Conservation (phyloP, 2,113 vertebrate species). For the Anhinga rufa region DNA sequence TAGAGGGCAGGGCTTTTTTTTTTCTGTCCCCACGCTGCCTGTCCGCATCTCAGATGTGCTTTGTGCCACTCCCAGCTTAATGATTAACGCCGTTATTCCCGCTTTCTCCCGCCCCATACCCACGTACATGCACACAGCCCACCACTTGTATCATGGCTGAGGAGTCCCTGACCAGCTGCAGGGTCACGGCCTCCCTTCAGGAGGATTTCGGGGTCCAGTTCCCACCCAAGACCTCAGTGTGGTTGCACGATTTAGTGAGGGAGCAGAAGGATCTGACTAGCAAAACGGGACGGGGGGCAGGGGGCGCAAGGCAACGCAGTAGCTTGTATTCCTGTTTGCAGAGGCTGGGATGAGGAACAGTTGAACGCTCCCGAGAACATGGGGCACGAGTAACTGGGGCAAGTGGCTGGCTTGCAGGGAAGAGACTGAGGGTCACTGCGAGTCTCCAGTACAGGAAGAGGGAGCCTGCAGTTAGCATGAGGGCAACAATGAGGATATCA, state of each 20-base stretch:
- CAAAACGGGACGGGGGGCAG: rapidly evolving
- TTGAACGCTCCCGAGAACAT: rapidly evolving
- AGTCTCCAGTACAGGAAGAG: background rate
- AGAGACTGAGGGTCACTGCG: rapidly evolving
- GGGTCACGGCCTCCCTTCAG: background rate
- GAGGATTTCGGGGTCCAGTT: too few species aligned
- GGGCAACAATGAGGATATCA: too few species aligned
- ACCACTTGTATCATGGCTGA: background rate
- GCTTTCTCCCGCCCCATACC: rapidly evolving
- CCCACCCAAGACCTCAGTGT: rapidly evolving
- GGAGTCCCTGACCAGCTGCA: background rate
- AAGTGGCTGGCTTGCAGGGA: background rate
- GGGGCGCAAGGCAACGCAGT: rapidly evolving
- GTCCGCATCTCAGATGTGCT: background rate
- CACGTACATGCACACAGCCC: rapidly evolving
- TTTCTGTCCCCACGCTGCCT: too few species aligned
- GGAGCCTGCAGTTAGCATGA: too few species aligned
- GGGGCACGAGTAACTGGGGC: too few species aligned
- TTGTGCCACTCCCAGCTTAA: background rate
- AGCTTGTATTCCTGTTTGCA: background rate
- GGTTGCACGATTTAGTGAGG: rapidly evolving
- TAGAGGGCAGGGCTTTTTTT: background rate
- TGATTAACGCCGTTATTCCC: too few species aligned
- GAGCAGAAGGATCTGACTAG: background rate
- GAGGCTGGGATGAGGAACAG: background rate